Base-by-base conservation (phyloP, 37 sponge, comb jelly and placozoan genomes). In the Ephydatia muelleri region DNA sequence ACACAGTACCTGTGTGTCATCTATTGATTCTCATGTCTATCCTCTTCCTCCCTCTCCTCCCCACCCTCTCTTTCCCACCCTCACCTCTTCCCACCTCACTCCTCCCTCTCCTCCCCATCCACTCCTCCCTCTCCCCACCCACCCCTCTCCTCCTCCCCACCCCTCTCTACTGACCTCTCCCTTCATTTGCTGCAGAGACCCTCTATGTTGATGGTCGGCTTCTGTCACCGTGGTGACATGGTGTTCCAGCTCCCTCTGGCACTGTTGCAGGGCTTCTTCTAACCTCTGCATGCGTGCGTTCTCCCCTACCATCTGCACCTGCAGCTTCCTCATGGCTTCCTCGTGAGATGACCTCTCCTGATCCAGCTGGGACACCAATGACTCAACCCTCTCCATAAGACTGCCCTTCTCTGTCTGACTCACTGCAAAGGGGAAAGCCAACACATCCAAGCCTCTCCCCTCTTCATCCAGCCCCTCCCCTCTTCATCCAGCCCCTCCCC, bases 221-320 rank as follows among this genome's bases (percentile, higher is more conserved):
- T 76, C 86, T 73, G 76, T 83, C 34, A 92, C 83, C 14, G 65
- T 25, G 68, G 37, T 76, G 73, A 85, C 47, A 75, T 85, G 80
- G 0, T 38, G 43, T 30, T 5, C 68, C 65, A 92, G 73, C 72
- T 87, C 73, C 13, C 30, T 37, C 49, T 75, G 85, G 26, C 92
- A 82, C 38, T 40, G 47, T 25, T 65, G 27, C 48, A 92, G 77
- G 8, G 65, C 70, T 28, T 80, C 26, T 69, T 92, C 85, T 64
- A 92, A 68, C 36, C 85, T 34, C 3, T 67, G 32, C 21, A 92
- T 83, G 4, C 65, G 37, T 14, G 26, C 21, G 31, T 39, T 49
- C 19, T 83, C 87, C 65, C 38, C 66, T 36, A 78, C 69, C 0
- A 71, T 75, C 75, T 82, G 87, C 5, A 38, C 25, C 35, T 79